A percentile compares a stretch with the other conserved stretches of the same genome.
These are phyloP conservation scores for Phortica variegata DNA, from an alignment of 1,140 invertebrate genomes.

Conservation along the genomic window DNA sequence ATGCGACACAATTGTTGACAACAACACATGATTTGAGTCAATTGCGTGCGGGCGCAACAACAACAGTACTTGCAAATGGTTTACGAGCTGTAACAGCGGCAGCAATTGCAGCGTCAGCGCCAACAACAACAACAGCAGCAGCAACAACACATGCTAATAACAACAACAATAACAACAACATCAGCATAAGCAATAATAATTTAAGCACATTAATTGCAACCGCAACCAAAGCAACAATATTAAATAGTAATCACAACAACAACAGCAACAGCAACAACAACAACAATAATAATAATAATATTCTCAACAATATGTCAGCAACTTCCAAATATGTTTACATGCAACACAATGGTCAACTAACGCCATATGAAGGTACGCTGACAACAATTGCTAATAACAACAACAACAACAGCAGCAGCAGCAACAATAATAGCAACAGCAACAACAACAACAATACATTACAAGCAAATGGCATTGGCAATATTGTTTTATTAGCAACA, in stretches of 20 bases:
- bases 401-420: constrained; percentile 11
- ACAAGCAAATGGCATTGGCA: constrained; percentile 22
- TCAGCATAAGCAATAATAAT: constrained; percentile 10
- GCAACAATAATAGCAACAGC: constrained; percentile 3
- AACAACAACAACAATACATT: constrained; percentile 1
- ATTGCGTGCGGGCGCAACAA: constrained; percentile 20
- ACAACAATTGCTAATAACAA: constrained; percentile 3
- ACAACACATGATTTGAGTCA: constrained; percentile 41
- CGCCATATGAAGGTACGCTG: constrained; percentile 32
- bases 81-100: constrained; percentile 11
- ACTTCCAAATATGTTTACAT: constrained; percentile 50
- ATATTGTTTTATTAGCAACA: constrained; percentile 49
- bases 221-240: neutral
- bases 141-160: constrained; percentile 9
- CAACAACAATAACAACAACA: constrained; percentile 22
- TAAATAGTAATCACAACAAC: constrained; percentile 11
- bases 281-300: constrained; percentile 9
- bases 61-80: constrained; percentile 25
- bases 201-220: too few species aligned
- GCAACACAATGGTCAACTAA: constrained; percentile 41
- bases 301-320: constrained; percentile 23
- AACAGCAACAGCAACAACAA: constrained; percentile 5
- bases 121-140: constrained; percentile 18
- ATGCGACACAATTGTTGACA: constrained; percentile 48
- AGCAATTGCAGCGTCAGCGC: constrained; percentile 9